Base-by-base conservation (phyloP, 1,140 invertebrate genomes). In the Pseudomyrmex gracilis region DNA sequence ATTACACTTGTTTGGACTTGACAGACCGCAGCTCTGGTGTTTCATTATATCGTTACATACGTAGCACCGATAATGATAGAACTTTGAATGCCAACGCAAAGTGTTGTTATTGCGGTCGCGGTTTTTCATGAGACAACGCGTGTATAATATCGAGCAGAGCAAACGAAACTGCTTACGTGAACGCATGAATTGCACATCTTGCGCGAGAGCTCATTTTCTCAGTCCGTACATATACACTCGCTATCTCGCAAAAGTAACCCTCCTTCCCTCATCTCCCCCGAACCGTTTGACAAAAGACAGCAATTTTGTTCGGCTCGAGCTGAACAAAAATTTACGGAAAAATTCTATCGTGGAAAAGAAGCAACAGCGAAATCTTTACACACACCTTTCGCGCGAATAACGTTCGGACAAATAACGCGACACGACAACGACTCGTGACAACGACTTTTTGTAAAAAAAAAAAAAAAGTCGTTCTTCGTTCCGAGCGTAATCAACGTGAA, bases 151-250 rank as follows among this genome's bases (percentile, higher is more conserved):
- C 49, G 76, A 0, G 34, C 53, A 60, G 60, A 80, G n/a, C 66
- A 80, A 80, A 80, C 51, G 58, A 58, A 78, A 60, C 47, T 2
- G 45, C 10, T 71, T 60, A 80, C 66, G 66, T 49, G n/a, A 80
- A 43, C 12, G n/a, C 34, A 57, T 68, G 53, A 78, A 60, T 80
- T 58, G 76, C 66, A 70, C 17, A 58, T 80, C 43, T 57, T 58
- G 34, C 34, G 34, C 34, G 5, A 34, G 5, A 34, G 34, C 34
- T 34, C 34, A 34, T 34, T 34, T 34, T 34, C 5, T 15, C 15
- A 34, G 15, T 9, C 12, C 9, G 12, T 13, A 58, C 34, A 34
- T 5, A n/a, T n/a, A n/a, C n/a, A 34, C 51, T 20, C 15, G 15
- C 24, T 24, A 15, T 24, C 17, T 70, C 43, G 20, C 12, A 49